A percentile compares a stretch with the other conserved stretches of the same genome.
phyloP scores from a whole-genome alignment of 2,797 vertebrate genomes.

The Hippocampus kuda region DNA sequence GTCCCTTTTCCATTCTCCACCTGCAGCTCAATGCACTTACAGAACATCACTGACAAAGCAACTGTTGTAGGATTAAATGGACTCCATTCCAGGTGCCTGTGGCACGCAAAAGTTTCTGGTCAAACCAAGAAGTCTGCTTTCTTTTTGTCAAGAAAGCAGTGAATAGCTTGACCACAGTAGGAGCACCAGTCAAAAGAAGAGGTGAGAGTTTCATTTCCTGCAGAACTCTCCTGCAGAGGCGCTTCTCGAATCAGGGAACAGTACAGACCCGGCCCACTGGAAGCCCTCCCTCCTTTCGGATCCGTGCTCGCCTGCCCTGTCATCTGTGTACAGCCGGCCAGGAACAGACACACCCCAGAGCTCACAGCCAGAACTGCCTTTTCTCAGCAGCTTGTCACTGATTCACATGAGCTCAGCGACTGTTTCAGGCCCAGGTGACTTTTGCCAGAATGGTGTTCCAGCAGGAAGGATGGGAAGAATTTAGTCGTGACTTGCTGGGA shows the following conservation, averaged over 20 bases:
- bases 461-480: constrained; percentile 26
- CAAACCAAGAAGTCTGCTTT: constrained; percentile 52
- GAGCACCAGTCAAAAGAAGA: constrained; percentile 45
- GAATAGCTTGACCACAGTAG: constrained; percentile 58
- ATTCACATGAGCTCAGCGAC: constrained; percentile 43
- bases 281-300: constrained; percentile 1
- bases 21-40: constrained; percentile 57
- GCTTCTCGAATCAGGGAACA: not conserved
- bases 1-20: constrained; percentile 52
- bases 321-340: not conserved
- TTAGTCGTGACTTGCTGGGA: not conserved
- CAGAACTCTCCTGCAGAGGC: constrained; percentile 23
- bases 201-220: constrained; percentile 39
- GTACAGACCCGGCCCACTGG: not conserved
- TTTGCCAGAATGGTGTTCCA: constrained; percentile 20
- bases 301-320: constrained; percentile 1
- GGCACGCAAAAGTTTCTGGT: not conserved
- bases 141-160: constrained; percentile 36
- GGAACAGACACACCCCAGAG: constrained; percentile 6
- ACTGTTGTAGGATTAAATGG: constrained; percentile 9
- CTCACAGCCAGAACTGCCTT: not conserved
- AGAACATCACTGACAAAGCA: constrained; percentile 61
- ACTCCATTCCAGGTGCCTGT: constrained; percentile 10
- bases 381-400: constrained; percentile 19
- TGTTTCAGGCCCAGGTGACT: constrained; percentile 25